A percentile compares a stretch with the other conserved stretches of the same genome.
Conservation (phyloP, 2,888 invertebrate species). For the Epirrhoe alternata region DNA sequence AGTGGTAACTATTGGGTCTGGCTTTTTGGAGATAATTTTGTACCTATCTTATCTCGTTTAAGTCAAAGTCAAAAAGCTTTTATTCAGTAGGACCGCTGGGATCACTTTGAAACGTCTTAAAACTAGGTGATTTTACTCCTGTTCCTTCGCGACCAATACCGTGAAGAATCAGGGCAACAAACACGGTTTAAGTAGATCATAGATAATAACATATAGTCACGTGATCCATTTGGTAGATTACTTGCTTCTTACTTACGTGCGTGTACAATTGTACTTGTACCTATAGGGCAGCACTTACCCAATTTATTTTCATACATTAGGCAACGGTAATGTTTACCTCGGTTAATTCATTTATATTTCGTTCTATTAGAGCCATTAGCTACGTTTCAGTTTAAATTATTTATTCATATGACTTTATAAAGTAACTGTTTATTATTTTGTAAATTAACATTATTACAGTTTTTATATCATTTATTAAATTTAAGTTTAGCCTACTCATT, state of each 20-base stretch:
- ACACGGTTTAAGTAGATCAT: not conserved
- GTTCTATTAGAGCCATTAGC: conserved; percentile 5
- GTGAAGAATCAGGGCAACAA: too few relatives aligned
- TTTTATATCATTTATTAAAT: too few relatives aligned
- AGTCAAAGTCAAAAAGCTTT: too few relatives aligned
- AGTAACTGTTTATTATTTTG: not conserved
- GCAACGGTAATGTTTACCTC: conserved; percentile 4
- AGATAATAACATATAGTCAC: too few relatives aligned
- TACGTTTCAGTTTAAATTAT: conserved; percentile 1
- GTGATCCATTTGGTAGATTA: not conserved
- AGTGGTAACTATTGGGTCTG: not conserved
- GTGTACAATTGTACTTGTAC: not conserved
- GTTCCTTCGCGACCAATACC: too few relatives aligned
- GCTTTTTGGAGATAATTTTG: not conserved
- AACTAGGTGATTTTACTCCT: too few relatives aligned
- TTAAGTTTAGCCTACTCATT: too few relatives aligned
- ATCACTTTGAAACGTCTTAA: too few relatives aligned
- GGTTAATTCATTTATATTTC: not conserved
- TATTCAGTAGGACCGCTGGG: too few relatives aligned
- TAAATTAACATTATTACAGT: too few relatives aligned
- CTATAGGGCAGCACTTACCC: not conserved
- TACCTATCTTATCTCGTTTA: not conserved
- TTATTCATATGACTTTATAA: conserved; percentile 1
- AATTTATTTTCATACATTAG: conserved; percentile 2
- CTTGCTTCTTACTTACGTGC: not conserved